Evolutionary conservation across 1,140 invertebrate genomes (phyloP).

Genomic region (Rhagoletis pomonella): DNA sequence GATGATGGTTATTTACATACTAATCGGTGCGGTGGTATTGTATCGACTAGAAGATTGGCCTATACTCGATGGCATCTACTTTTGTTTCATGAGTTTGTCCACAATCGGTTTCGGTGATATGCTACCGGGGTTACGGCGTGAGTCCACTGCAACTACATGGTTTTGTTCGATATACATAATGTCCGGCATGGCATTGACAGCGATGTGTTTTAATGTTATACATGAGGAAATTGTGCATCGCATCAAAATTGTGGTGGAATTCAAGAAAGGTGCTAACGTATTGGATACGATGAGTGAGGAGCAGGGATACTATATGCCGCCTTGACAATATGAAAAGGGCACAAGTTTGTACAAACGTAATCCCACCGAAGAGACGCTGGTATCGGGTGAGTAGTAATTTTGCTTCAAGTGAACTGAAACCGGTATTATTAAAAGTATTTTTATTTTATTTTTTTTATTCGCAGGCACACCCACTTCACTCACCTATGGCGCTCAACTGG

Average conservation of each 20-base stretch:
- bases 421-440: neutral
- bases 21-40: conserved; percentile 91
- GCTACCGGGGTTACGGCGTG: conserved; percentile 84
- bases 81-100: conserved; percentile 94
- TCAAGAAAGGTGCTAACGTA: conserved; percentile 69
- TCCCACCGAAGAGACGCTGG: conserved; percentile 80
- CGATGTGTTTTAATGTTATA: conserved; percentile 98
- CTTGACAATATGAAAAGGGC: conserved; percentile 81
- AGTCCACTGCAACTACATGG: conserved; percentile 82
- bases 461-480: conserved; percentile 78
- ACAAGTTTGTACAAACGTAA: conserved; percentile 78
- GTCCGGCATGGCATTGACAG: conserved; percentile 95
- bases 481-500: conserved; percentile 64
- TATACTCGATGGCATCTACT: conserved; percentile 93
- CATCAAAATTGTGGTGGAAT: conserved; percentile 79
- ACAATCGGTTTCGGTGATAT: conserved; percentile 95
- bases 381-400: conserved; percentile 64
- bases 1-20: conserved; percentile 89
- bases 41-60: conserved; percentile 90
- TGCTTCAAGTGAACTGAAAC: neutral
- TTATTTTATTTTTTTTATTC: conserved; percentile 1
- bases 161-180: conserved; percentile 97
- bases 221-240: conserved; percentile 93
- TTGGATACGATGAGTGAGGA: conserved; percentile 54
- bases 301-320: conserved; percentile 77